These are phyloP conservation scores for Hyperoplus immaculatus DNA, from an alignment of 2,797 vertebrate species.

Conservation along the genomic window DNA sequence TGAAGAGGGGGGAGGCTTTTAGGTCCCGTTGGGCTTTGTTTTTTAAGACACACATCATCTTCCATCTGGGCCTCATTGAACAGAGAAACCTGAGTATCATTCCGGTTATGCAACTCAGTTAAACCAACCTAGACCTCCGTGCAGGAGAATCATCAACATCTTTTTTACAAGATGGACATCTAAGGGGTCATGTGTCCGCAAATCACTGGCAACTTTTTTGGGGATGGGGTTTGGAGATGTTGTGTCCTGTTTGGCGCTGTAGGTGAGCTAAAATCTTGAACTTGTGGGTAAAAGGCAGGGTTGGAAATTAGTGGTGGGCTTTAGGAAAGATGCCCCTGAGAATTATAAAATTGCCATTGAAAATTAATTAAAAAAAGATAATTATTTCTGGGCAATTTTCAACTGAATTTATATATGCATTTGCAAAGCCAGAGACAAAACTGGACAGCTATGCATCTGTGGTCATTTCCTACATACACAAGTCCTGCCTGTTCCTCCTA, in stretches of 20 bases:
- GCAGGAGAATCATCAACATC: slow-evolving; percentile 51
- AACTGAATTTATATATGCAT: no score
- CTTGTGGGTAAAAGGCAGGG: slow-evolving; percentile 17
- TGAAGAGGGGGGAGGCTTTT: not conserved
- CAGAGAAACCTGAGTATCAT: slow-evolving; percentile 71
- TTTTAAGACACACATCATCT: slow-evolving; percentile 69
- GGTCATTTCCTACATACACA: no score
- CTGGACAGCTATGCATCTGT: no score
- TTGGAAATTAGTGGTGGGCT: no score
- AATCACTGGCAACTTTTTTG: slow-evolving; percentile 15
- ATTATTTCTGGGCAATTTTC: no score
- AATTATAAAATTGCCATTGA: no score
- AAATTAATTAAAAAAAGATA: no score
- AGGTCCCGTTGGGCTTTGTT: slow-evolving; percentile 55
- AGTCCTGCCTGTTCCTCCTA: no score
- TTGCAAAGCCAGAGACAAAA: no score
- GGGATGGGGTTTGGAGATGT: slow-evolving; percentile 29
- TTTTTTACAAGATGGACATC: slow-evolving; percentile 54
- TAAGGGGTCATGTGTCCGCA: slow-evolving; percentile 22
- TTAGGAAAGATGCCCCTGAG: no score
- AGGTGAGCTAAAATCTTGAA: slow-evolving; percentile 52
- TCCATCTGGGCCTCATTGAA: slow-evolving; percentile 79
- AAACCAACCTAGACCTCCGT: slow-evolving; percentile 68
- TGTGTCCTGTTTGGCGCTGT: slow-evolving; percentile 22
- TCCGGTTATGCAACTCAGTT: slow-evolving; percentile 76